Conservation (phyloP, 1,140 invertebrate genomes). For the Bradysia coprophila region DNA sequence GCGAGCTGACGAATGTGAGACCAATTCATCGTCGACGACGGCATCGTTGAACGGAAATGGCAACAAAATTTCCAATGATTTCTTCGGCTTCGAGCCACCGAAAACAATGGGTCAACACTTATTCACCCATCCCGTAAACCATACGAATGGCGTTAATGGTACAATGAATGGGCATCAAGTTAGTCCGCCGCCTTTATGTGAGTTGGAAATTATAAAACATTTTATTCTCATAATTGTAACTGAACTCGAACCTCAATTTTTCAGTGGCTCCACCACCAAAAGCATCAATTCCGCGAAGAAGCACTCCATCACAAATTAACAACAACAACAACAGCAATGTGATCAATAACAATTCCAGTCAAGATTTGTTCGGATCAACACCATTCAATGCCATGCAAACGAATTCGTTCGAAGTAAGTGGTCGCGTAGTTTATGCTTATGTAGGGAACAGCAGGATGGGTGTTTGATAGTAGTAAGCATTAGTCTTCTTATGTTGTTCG, state of each 20-base stretch:
- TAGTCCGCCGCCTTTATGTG: too few species aligned
- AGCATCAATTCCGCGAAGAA: conserved; percentile 29
- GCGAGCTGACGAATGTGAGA: conserved; percentile 42
- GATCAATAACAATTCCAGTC: conserved; percentile 26
- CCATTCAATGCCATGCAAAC: conserved; percentile 31
- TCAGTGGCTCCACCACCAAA: conserved; percentile 65
- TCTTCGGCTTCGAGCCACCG: conserved; percentile 19
- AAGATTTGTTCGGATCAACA: conserved; percentile 45
- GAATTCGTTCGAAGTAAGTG: conserved; percentile 17
- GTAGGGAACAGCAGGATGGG: too few species aligned
- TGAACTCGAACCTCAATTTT: conserved; percentile 11
- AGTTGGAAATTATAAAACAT: too few species aligned
- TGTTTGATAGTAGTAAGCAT: too few species aligned
- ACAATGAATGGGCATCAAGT: conserved; percentile 18
- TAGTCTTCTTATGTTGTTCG: too few species aligned
- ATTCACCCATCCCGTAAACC: conserved; percentile 13
- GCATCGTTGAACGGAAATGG: conserved; percentile 12
- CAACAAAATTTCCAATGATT: conserved; percentile 20
- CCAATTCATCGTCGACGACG: conserved; percentile 17
- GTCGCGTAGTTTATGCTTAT: too few species aligned
- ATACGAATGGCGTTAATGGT: conserved; percentile 14
- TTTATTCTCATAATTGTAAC: neutral
- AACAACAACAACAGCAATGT: conserved; percentile 23
- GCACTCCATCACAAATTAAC: too few species aligned
- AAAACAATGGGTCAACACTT: conserved; percentile 26